Conservation (phyloP, 2,888 invertebrate genomes). For the Gymnosoma rotundatum region DNA sequence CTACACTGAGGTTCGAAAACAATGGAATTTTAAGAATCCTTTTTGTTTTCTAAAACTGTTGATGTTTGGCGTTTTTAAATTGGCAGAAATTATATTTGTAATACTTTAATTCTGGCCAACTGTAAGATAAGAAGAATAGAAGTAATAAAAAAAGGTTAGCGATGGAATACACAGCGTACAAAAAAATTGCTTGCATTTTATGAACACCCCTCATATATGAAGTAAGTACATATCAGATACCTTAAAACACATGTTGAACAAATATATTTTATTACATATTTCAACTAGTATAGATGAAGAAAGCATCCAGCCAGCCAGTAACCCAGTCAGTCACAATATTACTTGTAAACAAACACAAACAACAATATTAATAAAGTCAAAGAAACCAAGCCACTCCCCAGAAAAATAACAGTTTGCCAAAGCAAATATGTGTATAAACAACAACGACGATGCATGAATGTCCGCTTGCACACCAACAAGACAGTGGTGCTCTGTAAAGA, state of each 20-base stretch:
- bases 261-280: slow-evolving; percentile 52
- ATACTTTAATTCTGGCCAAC: too few relatives aligned
- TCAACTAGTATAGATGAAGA: slow-evolving; percentile 28
- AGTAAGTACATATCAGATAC: slow-evolving; percentile 47
- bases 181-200: not conserved
- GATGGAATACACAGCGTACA: too few relatives aligned
- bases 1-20: too few relatives aligned
- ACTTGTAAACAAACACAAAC: slow-evolving; percentile 30
- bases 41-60: too few relatives aligned
- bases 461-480: slow-evolving; percentile 25
- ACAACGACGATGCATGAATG: slow-evolving; percentile 29
- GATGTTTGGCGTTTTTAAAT: too few relatives aligned
- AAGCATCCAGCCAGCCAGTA: slow-evolving; percentile 4
- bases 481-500: slow-evolving; percentile 33
- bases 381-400: slow-evolving; percentile 65
- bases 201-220: not conserved
- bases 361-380: slow-evolving; percentile 59
- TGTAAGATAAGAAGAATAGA: too few relatives aligned
- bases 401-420: slow-evolving; percentile 28
- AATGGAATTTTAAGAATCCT: too few relatives aligned
- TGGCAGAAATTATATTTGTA: too few relatives aligned
- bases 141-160: too few relatives aligned
- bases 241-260: slow-evolving; percentile 64
- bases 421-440: slow-evolving; percentile 4
- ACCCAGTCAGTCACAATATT: not conserved